Conservation (phyloP, 1,140 invertebrate species). For the Dufourea novaeangliae region DNA sequence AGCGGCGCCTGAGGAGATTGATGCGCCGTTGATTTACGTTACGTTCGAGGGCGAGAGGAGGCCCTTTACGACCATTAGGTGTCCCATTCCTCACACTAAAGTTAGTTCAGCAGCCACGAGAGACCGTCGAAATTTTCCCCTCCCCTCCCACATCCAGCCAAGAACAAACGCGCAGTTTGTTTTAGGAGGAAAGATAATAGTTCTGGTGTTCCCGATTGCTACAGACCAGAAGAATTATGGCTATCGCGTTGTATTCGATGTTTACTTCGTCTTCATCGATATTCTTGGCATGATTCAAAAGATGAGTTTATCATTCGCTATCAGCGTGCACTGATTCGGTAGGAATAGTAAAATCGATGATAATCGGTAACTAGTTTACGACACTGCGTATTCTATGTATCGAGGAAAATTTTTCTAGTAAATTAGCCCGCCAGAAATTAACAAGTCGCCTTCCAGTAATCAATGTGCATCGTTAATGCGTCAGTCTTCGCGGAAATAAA, state of each 20-base stretch:
- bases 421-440: not conserved
- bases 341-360: too few species aligned
- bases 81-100: slow-evolving; percentile 46
- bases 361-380: too few species aligned
- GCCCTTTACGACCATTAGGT: slow-evolving; percentile 44
- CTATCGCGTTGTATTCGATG: not conserved
- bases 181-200: slow-evolving; percentile 17
- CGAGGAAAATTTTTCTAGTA: not conserved
- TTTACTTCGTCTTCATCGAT: not conserved
- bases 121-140: not conserved
- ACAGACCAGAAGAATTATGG: not conserved
- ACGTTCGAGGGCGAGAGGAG: not conserved
- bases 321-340: too few species aligned
- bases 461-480: slow-evolving; percentile 25
- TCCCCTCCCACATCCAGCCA: too few species aligned
- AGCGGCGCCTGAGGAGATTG: not conserved
- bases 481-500: slow-evolving; percentile 20
- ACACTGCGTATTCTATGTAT: too few species aligned
- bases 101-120: slow-evolving; percentile 40
- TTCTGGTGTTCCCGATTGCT: not conserved
- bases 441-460: not conserved
- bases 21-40: slow-evolving; percentile 12
- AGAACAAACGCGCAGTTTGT: slow-evolving; percentile 19
- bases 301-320: too few species aligned
- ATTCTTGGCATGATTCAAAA: not conserved